Evolutionary conservation across 2,113 vertebrate species (phyloP).

Genomic region (Actinemys pallida): DNA sequence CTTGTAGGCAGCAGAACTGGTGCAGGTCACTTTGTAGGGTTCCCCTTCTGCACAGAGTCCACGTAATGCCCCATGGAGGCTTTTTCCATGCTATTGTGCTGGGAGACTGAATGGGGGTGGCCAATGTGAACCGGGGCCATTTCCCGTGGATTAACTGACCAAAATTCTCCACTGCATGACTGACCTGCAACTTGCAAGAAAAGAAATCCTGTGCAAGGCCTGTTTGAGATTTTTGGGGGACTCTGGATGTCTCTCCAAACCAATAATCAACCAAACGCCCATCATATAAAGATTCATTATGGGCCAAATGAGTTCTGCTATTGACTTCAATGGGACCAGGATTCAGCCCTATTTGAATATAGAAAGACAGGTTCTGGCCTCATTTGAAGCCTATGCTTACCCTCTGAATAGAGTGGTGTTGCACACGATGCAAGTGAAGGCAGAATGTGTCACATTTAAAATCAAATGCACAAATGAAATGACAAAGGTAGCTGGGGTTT

Average conservation of each 20-base stretch:
- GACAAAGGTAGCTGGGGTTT: not conserved
- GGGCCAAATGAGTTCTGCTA: not conserved
- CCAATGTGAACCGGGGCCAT: not conserved
- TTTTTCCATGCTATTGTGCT: not conserved
- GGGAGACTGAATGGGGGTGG: not conserved
- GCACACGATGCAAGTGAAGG: not conserved
- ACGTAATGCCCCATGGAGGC: rapidly evolving
- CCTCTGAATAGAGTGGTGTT: not conserved
- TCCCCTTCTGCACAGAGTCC: not conserved
- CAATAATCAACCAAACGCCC: not conserved
- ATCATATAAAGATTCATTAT: not conserved
- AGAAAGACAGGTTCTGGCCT: not conserved
- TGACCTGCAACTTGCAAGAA: not conserved
- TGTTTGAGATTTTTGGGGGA: not conserved
- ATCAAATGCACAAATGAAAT: not conserved
- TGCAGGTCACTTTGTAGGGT: not conserved
- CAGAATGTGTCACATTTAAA: not conserved
- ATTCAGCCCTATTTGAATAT: not conserved
- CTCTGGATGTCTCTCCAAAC: not conserved
- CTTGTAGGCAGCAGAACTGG: not conserved
- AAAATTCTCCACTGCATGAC: not conserved
- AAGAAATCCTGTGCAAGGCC: not conserved
- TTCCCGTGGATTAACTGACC: not conserved
- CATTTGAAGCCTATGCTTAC: not conserved
- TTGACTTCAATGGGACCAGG: not conserved